Base-by-base conservation (phyloP, 2,888 invertebrate species). In the Rotaria sp. region DNA sequence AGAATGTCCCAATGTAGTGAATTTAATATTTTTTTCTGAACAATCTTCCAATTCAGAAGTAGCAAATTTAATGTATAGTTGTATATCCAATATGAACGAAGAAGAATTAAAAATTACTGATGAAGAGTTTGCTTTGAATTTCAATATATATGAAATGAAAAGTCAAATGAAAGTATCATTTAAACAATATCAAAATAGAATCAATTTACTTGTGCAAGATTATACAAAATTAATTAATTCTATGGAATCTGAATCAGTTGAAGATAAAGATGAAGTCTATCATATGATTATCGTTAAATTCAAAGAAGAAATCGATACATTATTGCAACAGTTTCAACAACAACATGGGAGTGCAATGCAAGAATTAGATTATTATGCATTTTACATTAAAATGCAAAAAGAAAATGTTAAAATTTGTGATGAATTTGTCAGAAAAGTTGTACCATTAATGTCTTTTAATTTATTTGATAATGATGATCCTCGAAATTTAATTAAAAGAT, bases 301-400 rank as follows among this genome's bases (percentile, higher is more conserved):
- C 13, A 75, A 41, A 75, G 26, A 75, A 41, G 75, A 75, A 41
- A 38, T 75, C 41, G 75, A 75, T 21, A 41, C 38, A 10, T 21
- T 75, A 41, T 41, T 75, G 7, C 2, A 41, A 18, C 11, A 38
- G 0, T 38, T 75, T 41, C 75, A 24, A 41, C 5, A 75, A 24
- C 0, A 38, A 24, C 41, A 41, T 41, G 75, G 38, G 1, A 24
- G 10, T 24, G 8, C 5, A 21, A 75, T 75, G 75, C 24, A 41
- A 41, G 75, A 75, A 75, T 75, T 75, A 75, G 75, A 75, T 35
- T 75, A 75, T 41, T 75, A 74, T 75, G 41, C 26, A 75, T 41
- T 75, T 41, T 41, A 0, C 21, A 41, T 75, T 11, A 38, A 75
- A 8, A 10, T 75, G 41, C 24, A 75, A 41, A 41, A 41, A 41